Percentiles rank a stretch among this genome's conserved stretches.
Evolutionary conservation across 1,140 invertebrate genomes (phyloP).

Genomic region (Pachypeltis micranthus): DNA sequence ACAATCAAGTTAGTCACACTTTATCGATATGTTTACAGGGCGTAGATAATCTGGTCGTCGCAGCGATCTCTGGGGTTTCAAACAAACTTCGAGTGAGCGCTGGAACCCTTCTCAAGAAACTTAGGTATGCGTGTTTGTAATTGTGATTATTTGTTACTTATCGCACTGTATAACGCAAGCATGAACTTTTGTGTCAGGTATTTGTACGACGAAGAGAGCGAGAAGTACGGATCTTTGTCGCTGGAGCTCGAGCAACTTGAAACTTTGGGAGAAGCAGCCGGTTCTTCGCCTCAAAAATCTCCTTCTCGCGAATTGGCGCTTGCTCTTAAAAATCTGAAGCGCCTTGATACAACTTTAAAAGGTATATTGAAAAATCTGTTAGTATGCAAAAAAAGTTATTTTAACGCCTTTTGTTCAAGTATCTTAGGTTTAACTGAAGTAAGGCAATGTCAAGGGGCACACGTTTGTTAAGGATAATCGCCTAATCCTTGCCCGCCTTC

Average conservation of each 20-base stretch:
- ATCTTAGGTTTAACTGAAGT: too few species aligned
- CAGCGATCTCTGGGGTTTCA: conserved; percentile 45
- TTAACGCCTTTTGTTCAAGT: too few species aligned
- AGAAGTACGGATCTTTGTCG: conserved; percentile 29
- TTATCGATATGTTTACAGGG: conserved; percentile 32
- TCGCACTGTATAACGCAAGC: too few species aligned
- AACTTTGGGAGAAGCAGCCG: conserved; percentile 30
- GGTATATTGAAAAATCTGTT: conserved; percentile 33
- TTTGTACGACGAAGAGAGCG: conserved; percentile 34
- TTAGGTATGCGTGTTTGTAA: conserved; percentile 33
- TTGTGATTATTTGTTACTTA: too few species aligned
- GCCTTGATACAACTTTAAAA: conserved; percentile 44
- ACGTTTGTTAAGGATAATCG: too few species aligned
- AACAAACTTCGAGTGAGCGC: conserved; percentile 41
- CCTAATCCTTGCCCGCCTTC: too few species aligned
- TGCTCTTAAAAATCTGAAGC: conserved; percentile 46
- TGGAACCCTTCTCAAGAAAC: conserved; percentile 39
- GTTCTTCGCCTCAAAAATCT: conserved; percentile 30
- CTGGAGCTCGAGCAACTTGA: conserved; percentile 35
- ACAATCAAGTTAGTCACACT: too few species aligned
- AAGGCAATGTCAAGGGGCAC: too few species aligned
- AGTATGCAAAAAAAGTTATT: not conserved
- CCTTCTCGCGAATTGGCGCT: conserved; percentile 42
- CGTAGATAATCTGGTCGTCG: conserved; percentile 44
- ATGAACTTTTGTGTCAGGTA: conserved; percentile 30